Evolutionary conservation across 2,113 vertebrate genomes (phyloP).

Genomic region (Acanthochromis polyacanthus): DNA sequence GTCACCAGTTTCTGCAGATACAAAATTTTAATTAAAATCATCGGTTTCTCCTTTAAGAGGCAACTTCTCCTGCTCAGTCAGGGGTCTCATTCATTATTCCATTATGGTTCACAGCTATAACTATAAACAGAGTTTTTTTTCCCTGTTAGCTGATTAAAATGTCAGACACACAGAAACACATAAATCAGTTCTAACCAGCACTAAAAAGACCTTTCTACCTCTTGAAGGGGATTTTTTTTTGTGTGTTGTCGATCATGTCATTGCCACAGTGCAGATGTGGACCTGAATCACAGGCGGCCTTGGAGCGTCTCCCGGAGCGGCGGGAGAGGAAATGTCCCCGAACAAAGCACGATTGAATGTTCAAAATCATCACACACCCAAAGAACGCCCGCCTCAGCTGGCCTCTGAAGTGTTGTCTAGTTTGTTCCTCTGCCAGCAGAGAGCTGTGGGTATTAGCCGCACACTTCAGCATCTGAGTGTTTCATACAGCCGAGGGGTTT

Average conservation of each 20-base stretch:
- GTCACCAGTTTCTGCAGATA: slow-evolving; percentile 35
- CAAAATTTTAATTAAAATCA: slow-evolving; percentile 54
- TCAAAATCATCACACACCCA: slow-evolving; percentile 39
- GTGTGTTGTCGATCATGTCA: slow-evolving; percentile 12
- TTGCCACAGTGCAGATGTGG: slow-evolving; percentile 33
- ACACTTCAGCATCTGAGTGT: slow-evolving; percentile 15
- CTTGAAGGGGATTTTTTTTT: slow-evolving; percentile 1
- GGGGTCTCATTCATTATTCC: slow-evolving; percentile 30
- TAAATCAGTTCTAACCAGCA: slow-evolving; percentile 28
- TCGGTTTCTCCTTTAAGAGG: slow-evolving; percentile 5
- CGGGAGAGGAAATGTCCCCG: slow-evolving; percentile 33
- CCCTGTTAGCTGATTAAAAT: slow-evolving; percentile 47
- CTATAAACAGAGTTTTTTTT: background rate
- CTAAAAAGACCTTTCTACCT: slow-evolving; percentile 25
- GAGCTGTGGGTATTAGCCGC: slow-evolving; percentile 25
- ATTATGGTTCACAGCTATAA: background rate
- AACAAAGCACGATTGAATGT: slow-evolving; percentile 22
- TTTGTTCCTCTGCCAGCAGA: slow-evolving; percentile 32
- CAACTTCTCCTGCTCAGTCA: slow-evolving; percentile 19
- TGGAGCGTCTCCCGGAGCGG: slow-evolving; percentile 8
- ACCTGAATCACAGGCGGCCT: slow-evolving; percentile 37
- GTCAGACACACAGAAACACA: slow-evolving; percentile 34
- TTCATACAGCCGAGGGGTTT: background rate
- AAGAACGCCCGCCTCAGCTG: slow-evolving; percentile 28
- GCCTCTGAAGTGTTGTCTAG: slow-evolving; percentile 35